Conservation (phyloP, 2,888 invertebrate species). For the Callyntrura sp. region DNA sequence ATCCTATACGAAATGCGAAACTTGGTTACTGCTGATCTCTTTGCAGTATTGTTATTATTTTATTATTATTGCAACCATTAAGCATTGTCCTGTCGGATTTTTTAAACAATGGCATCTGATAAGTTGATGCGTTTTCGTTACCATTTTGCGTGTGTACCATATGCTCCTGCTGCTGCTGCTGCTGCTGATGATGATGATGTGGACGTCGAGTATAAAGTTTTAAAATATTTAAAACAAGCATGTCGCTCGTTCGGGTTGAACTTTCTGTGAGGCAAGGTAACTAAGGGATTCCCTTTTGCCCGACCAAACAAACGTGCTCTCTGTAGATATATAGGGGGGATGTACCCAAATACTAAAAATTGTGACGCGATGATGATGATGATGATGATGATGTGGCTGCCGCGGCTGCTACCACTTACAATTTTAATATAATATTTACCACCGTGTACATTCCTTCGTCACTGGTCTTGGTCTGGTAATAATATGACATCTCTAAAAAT, state of each 20-base stretch:
- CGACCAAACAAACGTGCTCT: background rate
- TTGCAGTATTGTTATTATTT: constrained; percentile 1
- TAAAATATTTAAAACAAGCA: constrained; percentile 53
- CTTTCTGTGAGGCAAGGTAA: constrained; percentile 13
- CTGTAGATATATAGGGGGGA: background rate
- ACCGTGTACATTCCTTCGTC: background rate
- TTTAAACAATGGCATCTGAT: constrained; percentile 71
- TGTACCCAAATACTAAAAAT: no score
- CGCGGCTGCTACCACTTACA: background rate
- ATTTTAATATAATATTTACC: background rate
- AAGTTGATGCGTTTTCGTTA: constrained; percentile 39
- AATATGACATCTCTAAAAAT: no score
- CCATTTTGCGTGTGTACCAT: constrained; percentile 19
- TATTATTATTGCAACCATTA: constrained; percentile 10
- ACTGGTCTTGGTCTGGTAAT: no score
- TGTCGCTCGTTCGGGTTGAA: background rate
- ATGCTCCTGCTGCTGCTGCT: background rate
- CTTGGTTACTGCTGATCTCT: constrained; percentile 31
- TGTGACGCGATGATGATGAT: no score
- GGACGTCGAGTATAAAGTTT: constrained; percentile 3
- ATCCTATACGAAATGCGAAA: no score
- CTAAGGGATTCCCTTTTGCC: constrained; percentile 50
- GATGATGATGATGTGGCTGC: background rate
- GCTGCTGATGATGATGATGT: background rate
- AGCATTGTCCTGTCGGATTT: constrained; percentile 53